Evolutionary conservation across 2,113 vertebrate genomes (phyloP).

Genomic region (Engystomops pustulosus): DNA sequence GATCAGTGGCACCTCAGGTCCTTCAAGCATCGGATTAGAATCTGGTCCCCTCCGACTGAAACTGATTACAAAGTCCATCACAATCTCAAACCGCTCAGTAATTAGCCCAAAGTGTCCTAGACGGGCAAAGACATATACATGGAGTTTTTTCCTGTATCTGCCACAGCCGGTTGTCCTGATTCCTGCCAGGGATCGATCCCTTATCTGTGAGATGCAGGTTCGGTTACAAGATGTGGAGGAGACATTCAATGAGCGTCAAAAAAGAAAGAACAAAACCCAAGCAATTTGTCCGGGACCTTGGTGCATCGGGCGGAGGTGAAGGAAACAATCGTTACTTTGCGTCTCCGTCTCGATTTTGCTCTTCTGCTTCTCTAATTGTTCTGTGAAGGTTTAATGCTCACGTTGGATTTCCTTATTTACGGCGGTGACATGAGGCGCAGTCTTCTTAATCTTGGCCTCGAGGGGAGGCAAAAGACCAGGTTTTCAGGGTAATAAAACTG

Average conservation of each 20-base stretch:
- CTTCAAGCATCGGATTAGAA: too few relatives aligned
- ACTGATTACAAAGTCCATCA: too few relatives aligned
- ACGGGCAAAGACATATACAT: neutral
- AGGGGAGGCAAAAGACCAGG: constrained; percentile 28
- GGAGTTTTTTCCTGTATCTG: neutral
- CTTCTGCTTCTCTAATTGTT: constrained; percentile 30
- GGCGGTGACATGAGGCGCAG: neutral
- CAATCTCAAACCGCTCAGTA: too few relatives aligned
- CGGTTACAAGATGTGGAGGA: neutral
- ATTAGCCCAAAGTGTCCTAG: neutral
- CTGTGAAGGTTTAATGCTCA: constrained; percentile 15
- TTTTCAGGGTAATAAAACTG: constrained; percentile 46
- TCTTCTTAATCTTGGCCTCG: neutral
- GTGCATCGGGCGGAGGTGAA: neutral
- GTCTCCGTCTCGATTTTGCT: neutral
- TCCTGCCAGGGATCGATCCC: neutral
- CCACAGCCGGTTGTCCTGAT: too few relatives aligned
- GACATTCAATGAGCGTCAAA: constrained; percentile 24
- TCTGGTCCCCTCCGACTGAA: too few relatives aligned
- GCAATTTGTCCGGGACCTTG: constrained; percentile 7
- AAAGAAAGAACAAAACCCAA: neutral
- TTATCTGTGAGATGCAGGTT: constrained; percentile 1
- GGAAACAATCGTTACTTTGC: constrained; percentile 16
- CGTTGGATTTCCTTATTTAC: constrained; percentile 26
- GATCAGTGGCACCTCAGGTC: too few relatives aligned